phyloP scores from a whole-genome alignment of 2,113 vertebrate genomes.

The Corythaeola cristata region DNA sequence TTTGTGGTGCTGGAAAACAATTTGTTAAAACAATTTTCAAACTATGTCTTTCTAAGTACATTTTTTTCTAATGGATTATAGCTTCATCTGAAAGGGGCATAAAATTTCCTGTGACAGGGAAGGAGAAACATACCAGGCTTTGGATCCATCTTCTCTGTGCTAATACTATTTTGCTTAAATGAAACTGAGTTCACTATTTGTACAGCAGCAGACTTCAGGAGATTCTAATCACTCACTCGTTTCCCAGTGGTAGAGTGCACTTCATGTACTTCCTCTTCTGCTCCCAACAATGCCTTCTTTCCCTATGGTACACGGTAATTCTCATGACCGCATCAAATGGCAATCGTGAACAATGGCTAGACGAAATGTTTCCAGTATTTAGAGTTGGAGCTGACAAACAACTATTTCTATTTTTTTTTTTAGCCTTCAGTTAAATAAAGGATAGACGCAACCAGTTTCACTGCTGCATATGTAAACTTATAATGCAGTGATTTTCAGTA shows the following conservation, averaged over 20 bases:
- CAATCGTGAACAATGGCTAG: not conserved
- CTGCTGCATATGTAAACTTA: not conserved
- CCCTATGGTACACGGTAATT: not conserved
- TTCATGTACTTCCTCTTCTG: not conserved
- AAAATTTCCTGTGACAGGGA: not conserved
- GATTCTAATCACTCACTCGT: not conserved
- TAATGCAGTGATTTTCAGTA: not conserved
- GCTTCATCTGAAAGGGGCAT: not conserved
- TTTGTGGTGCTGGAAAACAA: not conserved
- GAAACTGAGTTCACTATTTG: not conserved
- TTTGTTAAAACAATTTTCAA: not conserved
- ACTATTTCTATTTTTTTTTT: not conserved
- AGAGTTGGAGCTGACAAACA: not conserved
- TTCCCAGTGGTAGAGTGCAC: not conserved
- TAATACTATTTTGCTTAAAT: not conserved
- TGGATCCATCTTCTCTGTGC: not conserved
- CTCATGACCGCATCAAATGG: not conserved
- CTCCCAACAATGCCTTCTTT: not conserved
- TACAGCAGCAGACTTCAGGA: not conserved
- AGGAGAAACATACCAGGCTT: not conserved
- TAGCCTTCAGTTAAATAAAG: not conserved
- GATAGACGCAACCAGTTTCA: not conserved
- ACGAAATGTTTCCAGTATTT: not conserved
- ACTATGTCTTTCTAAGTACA: not conserved
- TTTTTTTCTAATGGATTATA: not conserved